phyloP scores from a whole-genome alignment of 2,113 vertebrate species.

The Alaudala cheleensis region DNA sequence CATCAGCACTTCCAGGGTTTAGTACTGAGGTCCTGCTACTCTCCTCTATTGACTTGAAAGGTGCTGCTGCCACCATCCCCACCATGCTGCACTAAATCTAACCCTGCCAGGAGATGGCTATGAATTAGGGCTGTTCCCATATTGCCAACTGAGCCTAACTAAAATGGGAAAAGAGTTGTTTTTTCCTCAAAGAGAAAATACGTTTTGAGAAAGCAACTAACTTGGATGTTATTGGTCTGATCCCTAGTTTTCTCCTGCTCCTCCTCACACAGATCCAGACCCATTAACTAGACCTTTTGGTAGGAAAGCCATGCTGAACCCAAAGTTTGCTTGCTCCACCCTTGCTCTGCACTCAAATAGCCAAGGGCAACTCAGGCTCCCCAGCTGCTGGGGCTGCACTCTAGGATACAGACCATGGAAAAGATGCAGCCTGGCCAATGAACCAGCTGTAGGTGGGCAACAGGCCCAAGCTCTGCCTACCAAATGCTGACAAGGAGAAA shows the following conservation, averaged over 20 bases:
- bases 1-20: not conserved
- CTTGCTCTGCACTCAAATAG: not conserved
- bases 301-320: not conserved
- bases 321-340: not conserved
- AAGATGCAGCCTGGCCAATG: not conserved
- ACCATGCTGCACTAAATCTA: not conserved
- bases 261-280: not conserved
- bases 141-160: not conserved
- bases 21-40: not conserved
- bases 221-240: rapidly evolving
- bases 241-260: not conserved
- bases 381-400: not conserved
- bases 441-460: not conserved
- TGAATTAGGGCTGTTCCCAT: not conserved
- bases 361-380: not conserved
- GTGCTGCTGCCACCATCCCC: not conserved
- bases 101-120: not conserved
- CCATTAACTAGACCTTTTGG: not conserved
- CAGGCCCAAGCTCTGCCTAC: not conserved
- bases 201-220: not conserved
- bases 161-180: not conserved
- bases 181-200: not conserved
- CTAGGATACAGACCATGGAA: not conserved
- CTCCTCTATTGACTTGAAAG: not conserved
- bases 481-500: not conserved